phyloP scores from a whole-genome alignment of 2,797 vertebrate species.

The Furcifer pardalis region DNA sequence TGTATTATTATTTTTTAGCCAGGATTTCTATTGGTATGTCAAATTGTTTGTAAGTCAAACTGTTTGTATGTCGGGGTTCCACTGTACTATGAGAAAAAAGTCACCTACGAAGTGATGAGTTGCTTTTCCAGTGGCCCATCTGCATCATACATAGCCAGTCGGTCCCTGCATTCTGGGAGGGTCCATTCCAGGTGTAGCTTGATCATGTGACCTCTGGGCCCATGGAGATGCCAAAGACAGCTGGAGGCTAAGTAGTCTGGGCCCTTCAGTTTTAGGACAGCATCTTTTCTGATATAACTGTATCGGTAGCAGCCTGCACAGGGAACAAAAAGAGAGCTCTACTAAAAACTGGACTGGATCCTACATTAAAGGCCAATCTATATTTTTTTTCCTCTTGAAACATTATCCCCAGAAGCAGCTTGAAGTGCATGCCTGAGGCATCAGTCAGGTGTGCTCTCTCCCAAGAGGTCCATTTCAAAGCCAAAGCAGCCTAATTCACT shows the following conservation, averaged over 20 bases:
- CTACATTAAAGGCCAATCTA: no score
- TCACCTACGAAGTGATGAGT: conserved; percentile 92
- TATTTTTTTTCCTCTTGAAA: no score
- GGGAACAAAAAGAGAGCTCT: conserved; percentile 21
- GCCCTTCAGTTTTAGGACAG: conserved; percentile 76
- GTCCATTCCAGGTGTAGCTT: conserved; percentile 89
- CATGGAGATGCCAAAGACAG: conserved; percentile 91
- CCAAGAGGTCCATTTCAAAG: no score
- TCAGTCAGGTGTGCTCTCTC: no score
- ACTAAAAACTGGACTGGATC: not conserved
- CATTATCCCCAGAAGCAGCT: not conserved
- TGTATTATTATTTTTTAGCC: no score
- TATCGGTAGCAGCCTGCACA: conserved; percentile 88
- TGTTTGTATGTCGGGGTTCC: no score
- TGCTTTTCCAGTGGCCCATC: conserved; percentile 79
- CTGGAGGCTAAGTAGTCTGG: conserved; percentile 83
- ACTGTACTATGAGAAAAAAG: conserved; percentile 11
- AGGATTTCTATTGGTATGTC: no score
- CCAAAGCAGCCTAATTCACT: no score
- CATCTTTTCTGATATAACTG: conserved; percentile 74
- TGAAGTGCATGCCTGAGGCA: not conserved
- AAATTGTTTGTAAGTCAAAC: no score
- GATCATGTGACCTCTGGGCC: conserved; percentile 80
- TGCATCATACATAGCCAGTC: conserved; percentile 86
- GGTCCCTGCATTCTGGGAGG: conserved; percentile 85